A percentile compares a stretch with the other conserved stretches of the same genome.
Evolutionary conservation across 2,797 vertebrate genomes (phyloP).

Genomic region (Myiothlypis chrysogaster): DNA sequence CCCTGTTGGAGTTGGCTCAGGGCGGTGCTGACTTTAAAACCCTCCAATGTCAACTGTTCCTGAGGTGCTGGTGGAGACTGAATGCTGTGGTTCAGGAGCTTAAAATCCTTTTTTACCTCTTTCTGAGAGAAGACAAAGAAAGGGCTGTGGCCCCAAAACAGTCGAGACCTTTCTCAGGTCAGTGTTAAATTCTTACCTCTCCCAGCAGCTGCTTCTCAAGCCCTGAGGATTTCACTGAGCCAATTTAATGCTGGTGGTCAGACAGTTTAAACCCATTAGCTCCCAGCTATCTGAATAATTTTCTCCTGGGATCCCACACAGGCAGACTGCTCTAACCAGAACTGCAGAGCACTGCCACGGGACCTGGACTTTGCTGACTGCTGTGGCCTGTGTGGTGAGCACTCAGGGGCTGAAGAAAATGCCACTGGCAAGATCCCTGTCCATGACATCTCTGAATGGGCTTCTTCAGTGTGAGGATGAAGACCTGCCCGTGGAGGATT

Average conservation of each 20-base stretch:
- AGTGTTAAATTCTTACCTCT: constrained; percentile 44
- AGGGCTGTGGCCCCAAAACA: neutral
- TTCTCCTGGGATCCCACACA: neutral
- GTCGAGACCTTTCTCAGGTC: constrained; percentile 31
- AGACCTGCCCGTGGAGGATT: constrained; percentile 85
- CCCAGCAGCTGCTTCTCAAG: constrained; percentile 34
- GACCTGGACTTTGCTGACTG: neutral
- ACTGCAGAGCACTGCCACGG: neutral
- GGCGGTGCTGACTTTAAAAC: neutral
- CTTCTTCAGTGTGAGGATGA: constrained; percentile 88
- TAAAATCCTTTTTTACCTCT: neutral
- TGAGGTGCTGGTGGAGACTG: neutral
- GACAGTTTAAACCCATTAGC: constrained; percentile 38
- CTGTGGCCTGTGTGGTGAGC: neutral
- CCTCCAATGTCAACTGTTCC: neutral
- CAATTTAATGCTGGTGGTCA: constrained; percentile 42
- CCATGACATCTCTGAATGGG: constrained; percentile 89
- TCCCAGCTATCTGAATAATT: constrained; percentile 48
- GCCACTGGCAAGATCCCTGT: constrained; percentile 88
- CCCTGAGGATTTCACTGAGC: constrained; percentile 40
- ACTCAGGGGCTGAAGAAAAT: constrained; percentile 67
- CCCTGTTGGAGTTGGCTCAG: neutral
- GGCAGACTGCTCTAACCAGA: neutral
- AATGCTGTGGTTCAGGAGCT: neutral
- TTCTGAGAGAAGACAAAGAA: neutral